phyloP scores from a whole-genome alignment of 2,888 invertebrate species.

The Mesoligia furuncula region DNA sequence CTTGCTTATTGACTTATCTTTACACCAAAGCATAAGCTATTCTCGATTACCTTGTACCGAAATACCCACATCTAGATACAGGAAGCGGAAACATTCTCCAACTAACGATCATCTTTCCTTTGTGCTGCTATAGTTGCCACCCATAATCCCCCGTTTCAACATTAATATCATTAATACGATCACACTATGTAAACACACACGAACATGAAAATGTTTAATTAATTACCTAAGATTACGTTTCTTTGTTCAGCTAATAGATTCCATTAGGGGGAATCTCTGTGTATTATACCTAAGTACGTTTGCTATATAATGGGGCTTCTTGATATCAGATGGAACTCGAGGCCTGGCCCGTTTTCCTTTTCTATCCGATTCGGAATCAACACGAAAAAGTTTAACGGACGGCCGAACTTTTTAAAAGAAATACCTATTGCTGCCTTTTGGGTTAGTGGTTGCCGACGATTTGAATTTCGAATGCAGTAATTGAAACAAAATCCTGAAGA shows the following conservation, averaged over 20 bases:
- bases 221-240: constrained; percentile 58
- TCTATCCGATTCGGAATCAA: constrained; percentile 59
- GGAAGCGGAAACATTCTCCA: neutral
- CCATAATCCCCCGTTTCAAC: constrained; percentile 43
- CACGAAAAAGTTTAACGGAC: constrained; percentile 63
- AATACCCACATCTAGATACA: neutral
- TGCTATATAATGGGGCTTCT: constrained; percentile 52
- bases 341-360: constrained; percentile 51
- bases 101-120: constrained; percentile 7
- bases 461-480: neutral
- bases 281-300: constrained; percentile 57
- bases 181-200: constrained; percentile 38
- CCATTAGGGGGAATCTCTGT: constrained; percentile 63
- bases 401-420: constrained; percentile 59
- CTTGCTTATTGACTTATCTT: neutral
- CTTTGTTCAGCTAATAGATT: constrained; percentile 67
- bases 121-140: constrained; percentile 9
- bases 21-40: neutral
- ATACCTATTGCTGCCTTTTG: constrained; percentile 50
- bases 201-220: constrained; percentile 59
- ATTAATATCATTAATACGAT: constrained; percentile 49
- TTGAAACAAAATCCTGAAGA: neutral
- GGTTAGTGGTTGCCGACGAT: constrained; percentile 17
- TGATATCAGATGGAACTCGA: constrained; percentile 62
- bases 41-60: neutral